Percentiles rank a stretch among this genome's conserved stretches.
Evolutionary conservation across 2,888 invertebrate species (phyloP).

Genomic region (Eucera pruinosa): DNA sequence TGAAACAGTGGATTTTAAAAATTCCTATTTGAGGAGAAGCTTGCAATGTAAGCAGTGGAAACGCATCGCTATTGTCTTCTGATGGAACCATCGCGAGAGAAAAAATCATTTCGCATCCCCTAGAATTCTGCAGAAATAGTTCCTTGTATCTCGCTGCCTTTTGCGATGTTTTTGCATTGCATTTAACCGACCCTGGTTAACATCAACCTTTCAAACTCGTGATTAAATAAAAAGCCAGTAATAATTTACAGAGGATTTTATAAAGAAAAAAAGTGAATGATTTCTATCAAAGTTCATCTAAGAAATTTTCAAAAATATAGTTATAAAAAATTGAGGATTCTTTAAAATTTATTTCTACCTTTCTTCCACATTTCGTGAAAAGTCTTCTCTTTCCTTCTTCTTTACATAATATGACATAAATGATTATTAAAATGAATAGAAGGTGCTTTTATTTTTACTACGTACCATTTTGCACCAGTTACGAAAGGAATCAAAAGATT

Average conservation of each 20-base stretch:
- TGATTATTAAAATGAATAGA: not conserved
- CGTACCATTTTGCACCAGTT: not conserved
- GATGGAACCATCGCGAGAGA: conserved; percentile 26
- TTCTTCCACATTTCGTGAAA: no score
- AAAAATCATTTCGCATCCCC: conserved; percentile 48
- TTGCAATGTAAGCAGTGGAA: conserved; percentile 50
- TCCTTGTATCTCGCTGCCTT: conserved; percentile 23
- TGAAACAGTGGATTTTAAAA: conserved; percentile 46
- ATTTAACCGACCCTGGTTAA: not conserved
- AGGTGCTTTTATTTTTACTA: no score
- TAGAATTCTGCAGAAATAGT: conserved; percentile 27
- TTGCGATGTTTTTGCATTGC: conserved; percentile 13
- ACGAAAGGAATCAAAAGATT: conserved; percentile 18
- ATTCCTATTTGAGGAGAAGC: conserved; percentile 32
- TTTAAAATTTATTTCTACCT: no score
- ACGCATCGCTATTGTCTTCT: conserved; percentile 57
- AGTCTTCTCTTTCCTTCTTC: no score
- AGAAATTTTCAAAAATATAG: no score
- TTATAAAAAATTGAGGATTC: no score
- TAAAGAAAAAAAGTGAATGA: no score
- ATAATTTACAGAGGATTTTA: no score
- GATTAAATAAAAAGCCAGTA: not conserved
- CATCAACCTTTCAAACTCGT: not conserved
- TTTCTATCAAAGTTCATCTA: no score
- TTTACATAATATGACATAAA: not conserved